Evolutionary conservation across 1,140 invertebrate genomes (phyloP).

Genomic region (Aphaenogaster floridana): DNA sequence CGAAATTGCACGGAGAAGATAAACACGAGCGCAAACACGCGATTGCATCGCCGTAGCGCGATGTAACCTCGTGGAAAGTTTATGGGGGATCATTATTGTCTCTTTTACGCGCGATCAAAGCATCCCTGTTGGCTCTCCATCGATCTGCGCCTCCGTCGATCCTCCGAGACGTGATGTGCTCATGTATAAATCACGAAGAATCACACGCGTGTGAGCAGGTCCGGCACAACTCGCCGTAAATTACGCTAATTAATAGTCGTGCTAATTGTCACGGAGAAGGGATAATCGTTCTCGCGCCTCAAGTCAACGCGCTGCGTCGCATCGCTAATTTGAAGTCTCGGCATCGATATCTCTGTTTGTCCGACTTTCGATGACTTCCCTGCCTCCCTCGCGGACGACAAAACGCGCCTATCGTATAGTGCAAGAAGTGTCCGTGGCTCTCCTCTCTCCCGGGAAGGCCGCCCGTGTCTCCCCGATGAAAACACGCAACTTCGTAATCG

Average conservation of each 20-base stretch:
- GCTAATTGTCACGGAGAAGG: slow-evolving; percentile 60
- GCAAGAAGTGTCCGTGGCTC: slow-evolving; percentile 20
- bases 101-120: slow-evolving; percentile 55
- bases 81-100: slow-evolving; percentile 49
- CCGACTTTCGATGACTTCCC: not conserved
- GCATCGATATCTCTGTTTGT: slow-evolving; percentile 20
- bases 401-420: not conserved
- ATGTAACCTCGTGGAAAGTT: slow-evolving; percentile 28
- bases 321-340: slow-evolving; percentile 31
- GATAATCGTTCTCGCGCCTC: not conserved
- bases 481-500: slow-evolving; percentile 73
- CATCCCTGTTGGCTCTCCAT: slow-evolving; percentile 46
- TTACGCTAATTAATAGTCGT: slow-evolving; percentile 68
- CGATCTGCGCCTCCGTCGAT: slow-evolving; percentile 65
- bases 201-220: slow-evolving; percentile 35
- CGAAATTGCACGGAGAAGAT: slow-evolving; percentile 39
- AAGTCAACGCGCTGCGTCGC: not conserved
- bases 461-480: slow-evolving; percentile 47
- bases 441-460: slow-evolving; percentile 50
- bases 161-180: slow-evolving; percentile 30
- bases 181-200: slow-evolving; percentile 66
- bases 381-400: slow-evolving; percentile 9
- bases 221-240: slow-evolving; percentile 47
- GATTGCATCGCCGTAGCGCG: slow-evolving; percentile 43
- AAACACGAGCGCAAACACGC: slow-evolving; percentile 57